Conservation (phyloP, 2,797 vertebrate species). For the Premnoplex brunnescens region DNA sequence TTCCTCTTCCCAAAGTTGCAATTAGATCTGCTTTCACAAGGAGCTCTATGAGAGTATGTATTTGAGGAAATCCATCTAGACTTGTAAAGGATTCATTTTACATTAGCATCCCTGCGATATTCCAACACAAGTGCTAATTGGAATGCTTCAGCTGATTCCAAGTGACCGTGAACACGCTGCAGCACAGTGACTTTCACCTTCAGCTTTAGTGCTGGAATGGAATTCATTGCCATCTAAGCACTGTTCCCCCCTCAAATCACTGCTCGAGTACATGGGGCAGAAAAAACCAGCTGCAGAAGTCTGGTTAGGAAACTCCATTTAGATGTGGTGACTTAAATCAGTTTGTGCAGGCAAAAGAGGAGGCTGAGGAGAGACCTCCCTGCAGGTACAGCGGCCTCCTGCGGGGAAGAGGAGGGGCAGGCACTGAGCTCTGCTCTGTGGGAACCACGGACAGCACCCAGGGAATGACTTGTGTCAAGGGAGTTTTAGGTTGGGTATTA, state of each 20-base stretch:
- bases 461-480: neutral
- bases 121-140: slow-evolving; percentile 71
- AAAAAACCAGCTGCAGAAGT: neutral
- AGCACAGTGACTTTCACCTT: slow-evolving; percentile 43
- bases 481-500: neutral
- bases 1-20: slow-evolving; percentile 49
- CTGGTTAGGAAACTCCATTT: neutral
- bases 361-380: neutral
- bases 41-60: slow-evolving; percentile 56
- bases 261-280: neutral
- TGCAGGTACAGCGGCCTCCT: neutral
- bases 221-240: neutral
- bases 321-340: too few species aligned
- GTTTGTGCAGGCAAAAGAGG: neutral
- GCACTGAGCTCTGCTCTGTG: neutral
- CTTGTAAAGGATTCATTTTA: slow-evolving; percentile 75
- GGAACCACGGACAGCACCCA: neutral
- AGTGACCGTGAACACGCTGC: slow-evolving; percentile 49
- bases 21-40: slow-evolving; percentile 67
- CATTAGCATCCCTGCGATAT: slow-evolving; percentile 56
- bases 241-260: neutral
- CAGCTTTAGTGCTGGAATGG: slow-evolving; percentile 6
- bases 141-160: slow-evolving; percentile 62
- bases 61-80: slow-evolving; percentile 57
- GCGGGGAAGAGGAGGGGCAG: neutral